Base-by-base conservation (phyloP, 2,888 invertebrate genomes). In the Tortricodes alternella region DNA sequence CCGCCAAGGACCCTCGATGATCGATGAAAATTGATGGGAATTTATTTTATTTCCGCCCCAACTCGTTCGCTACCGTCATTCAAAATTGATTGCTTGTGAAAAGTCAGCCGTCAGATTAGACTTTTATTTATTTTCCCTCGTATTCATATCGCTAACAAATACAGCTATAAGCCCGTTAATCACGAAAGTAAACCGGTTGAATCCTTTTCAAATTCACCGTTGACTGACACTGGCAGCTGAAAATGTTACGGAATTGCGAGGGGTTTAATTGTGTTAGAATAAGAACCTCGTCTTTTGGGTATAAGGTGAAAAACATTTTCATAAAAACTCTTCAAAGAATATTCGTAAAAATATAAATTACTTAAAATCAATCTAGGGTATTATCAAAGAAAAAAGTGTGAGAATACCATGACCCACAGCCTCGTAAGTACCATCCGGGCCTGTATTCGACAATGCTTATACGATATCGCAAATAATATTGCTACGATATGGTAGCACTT, bases 51-150 rank as follows among this genome's bases (percentile, higher is more conserved):
- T 73, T 68, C 71, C 62, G 37, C 62, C 63, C 66, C 67, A 74
- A 73, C 75, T 73, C 77, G 76, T 73, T 74, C 71, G 60, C 56
- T 63, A 73, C 74, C 67, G 78, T 79, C 81, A 78, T 78, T 73
- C 65, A 61, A 63, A 78, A 85, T 85, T 85, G 83, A 85, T 85
- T 81, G 81, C 76, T 73, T 74, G 70, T 73, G 69, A 68, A 74
- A 72, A 65, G 66, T 73, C 62, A 61, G 60, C 55, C 50, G 53
- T 53, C 48, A 58, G 57, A 62, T 65, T 67, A 62, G 56, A 61
- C 60, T 64, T 63, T 57, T 38, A 37, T 34, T 29, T 46, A 59
- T 55, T 44, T 51, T 59, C 57, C 37, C 37, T 29, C 15, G 59
- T 50, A 38, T 51, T 55, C 49, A 55, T 60, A 49, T 46, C 46